Evolutionary conservation across 2,797 vertebrate species (phyloP).

Genomic region (Lagodon rhomboides): DNA sequence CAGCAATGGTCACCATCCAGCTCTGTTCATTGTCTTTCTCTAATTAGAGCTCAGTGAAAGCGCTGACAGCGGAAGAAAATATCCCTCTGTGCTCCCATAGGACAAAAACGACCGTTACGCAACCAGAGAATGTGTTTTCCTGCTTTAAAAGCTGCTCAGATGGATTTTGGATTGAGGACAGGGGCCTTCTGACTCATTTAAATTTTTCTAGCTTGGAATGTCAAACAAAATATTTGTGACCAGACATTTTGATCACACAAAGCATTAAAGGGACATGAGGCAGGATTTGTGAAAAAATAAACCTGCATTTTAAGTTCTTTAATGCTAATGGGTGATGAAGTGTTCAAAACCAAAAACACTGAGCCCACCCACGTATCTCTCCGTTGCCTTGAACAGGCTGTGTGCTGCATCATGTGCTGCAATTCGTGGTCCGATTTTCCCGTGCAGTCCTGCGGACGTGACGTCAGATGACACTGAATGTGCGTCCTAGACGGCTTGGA

Average conservation of each 20-base stretch:
- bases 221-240: background rate
- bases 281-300: too few species aligned
- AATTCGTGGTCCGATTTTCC: too few species aligned
- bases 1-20: constrained; percentile 36
- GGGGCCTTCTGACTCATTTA: background rate
- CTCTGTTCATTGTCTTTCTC: constrained; percentile 63
- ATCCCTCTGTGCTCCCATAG: constrained; percentile 49
- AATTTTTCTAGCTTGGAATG: background rate
- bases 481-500: too few species aligned
- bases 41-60: constrained; percentile 57
- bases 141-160: constrained; percentile 55
- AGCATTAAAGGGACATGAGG: too few species aligned
- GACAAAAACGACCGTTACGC: constrained; percentile 59
- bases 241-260: background rate
- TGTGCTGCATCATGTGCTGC: too few species aligned
- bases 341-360: too few species aligned
- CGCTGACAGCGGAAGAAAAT: constrained; percentile 48
- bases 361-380: too few species aligned
- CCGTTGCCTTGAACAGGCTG: too few species aligned
- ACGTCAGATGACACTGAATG: too few species aligned
- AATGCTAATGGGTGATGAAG: too few species aligned
- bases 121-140: constrained; percentile 51
- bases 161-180: constrained; percentile 44
- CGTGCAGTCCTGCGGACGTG: too few species aligned
- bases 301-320: too few species aligned